These are phyloP conservation scores for Apodemus agrarius DNA, from an alignment of 2,797 vertebrate species.

Conservation along the genomic window DNA sequence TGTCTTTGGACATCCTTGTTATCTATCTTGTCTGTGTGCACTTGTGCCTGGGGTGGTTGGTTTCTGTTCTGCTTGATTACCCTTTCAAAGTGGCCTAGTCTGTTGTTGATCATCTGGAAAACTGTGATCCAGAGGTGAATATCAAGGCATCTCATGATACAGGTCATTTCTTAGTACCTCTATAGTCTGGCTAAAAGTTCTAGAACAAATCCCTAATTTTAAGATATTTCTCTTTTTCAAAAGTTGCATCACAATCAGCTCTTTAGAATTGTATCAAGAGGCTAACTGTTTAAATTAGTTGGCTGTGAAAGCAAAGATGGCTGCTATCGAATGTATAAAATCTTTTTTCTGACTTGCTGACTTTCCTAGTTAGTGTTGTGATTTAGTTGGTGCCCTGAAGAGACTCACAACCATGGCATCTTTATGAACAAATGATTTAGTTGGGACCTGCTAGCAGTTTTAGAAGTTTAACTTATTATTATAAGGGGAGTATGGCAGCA, in stretches of 20 bases:
- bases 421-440: not conserved
- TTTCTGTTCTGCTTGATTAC: not conserved
- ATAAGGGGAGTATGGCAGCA: not conserved
- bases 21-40: not conserved
- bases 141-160: not conserved
- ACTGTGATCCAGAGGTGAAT: not conserved
- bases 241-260: not conserved
- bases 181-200: fast-evolving
- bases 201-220: not conserved
- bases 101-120: not conserved
- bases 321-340: not conserved
- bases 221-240: not conserved
- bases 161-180: fast-evolving
- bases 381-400: not conserved
- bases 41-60: not conserved
- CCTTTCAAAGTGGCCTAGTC: not conserved
- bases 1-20: too few relatives aligned
- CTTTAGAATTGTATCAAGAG: not conserved
- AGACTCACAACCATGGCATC: not conserved
- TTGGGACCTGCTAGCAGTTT: not conserved
- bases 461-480: not conserved
- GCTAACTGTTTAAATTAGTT: not conserved
- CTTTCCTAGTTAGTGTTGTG: not conserved
- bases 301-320: not conserved
- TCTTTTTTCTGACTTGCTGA: not conserved